Conservation (phyloP, 2,113 vertebrate species). For the Halichoeres trimaculatus region DNA sequence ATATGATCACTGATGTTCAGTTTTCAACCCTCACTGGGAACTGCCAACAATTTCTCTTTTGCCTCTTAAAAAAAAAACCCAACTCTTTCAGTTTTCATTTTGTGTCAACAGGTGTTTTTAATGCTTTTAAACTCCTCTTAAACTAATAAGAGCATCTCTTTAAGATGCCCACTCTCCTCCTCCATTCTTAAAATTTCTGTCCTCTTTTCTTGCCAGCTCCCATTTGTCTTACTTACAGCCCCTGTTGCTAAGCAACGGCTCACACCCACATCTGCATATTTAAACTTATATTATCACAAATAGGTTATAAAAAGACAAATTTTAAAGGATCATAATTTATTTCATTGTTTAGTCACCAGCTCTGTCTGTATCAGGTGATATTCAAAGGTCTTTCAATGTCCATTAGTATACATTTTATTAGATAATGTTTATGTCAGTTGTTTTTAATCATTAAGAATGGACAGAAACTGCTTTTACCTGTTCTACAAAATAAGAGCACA, state of each 20-base stretch:
- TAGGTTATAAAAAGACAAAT: conserved; percentile 18
- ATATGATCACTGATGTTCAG: not conserved
- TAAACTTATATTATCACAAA: conserved; percentile 35
- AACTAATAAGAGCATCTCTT: not conserved
- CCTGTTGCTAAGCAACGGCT: conserved; percentile 64
- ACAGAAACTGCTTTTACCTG: not conserved
- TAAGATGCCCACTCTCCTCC: conserved; percentile 6
- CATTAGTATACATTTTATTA: not conserved
- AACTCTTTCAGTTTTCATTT: not conserved
- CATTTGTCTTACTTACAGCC: conserved; percentile 33
- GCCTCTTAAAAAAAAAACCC: no score
- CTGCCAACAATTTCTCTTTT: no score
- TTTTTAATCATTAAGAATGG: no score
- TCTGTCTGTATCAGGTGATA: no score
- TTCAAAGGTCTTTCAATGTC: no score
- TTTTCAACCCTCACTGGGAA: not conserved
- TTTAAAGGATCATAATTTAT: no score
- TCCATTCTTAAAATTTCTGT: conserved; percentile 50
- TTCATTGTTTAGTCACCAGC: no score
- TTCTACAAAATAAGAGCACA: conserved; percentile 15
- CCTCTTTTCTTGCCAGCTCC: conserved; percentile 28
- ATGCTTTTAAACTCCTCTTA: not conserved
- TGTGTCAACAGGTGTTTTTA: not conserved
- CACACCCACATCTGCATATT: conserved; percentile 55
- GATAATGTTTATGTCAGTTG: not conserved